Conservation (phyloP, 2,113 vertebrate species). For the Narcine bancroftii region DNA sequence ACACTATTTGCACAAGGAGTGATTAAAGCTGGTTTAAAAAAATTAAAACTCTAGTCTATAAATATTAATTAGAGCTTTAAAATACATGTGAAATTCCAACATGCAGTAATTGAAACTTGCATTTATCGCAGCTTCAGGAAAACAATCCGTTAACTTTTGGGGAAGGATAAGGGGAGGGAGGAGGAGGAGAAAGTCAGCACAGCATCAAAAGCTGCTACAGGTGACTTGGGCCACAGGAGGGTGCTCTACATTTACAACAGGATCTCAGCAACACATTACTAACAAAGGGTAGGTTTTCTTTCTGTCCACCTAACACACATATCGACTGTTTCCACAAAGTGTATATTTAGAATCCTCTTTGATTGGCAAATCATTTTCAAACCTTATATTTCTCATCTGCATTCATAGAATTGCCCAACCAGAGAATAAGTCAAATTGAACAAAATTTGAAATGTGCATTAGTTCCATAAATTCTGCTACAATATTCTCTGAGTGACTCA, state of each 20-base stretch:
- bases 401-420: not conserved
- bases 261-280: not conserved
- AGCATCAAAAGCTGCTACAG: not conserved
- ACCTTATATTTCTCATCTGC: not conserved
- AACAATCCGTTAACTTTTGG: not conserved
- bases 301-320: not conserved
- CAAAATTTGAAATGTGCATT: not conserved
- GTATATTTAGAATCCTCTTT: not conserved
- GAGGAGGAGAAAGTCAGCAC: not conserved
- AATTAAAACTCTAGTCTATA: not conserved
- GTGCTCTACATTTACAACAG: not conserved
- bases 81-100: not conserved
- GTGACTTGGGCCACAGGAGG: not conserved
- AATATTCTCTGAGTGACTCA: not conserved
- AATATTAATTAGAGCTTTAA: not conserved
- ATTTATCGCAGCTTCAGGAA: not conserved
- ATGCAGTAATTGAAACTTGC: not conserved
- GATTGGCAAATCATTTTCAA: not conserved
- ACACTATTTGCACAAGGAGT: not conserved
- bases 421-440: not conserved
- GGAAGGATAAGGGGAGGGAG: not conserved
- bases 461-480: not conserved
- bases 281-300: not conserved
- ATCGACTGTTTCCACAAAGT: not conserved
- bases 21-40: not conserved